Evolutionary conservation across 92 coral and sea anemone species (phyloP), one percentile per base, ranked within the genome.

Genomic region (Heliopora coerulea): DNA sequence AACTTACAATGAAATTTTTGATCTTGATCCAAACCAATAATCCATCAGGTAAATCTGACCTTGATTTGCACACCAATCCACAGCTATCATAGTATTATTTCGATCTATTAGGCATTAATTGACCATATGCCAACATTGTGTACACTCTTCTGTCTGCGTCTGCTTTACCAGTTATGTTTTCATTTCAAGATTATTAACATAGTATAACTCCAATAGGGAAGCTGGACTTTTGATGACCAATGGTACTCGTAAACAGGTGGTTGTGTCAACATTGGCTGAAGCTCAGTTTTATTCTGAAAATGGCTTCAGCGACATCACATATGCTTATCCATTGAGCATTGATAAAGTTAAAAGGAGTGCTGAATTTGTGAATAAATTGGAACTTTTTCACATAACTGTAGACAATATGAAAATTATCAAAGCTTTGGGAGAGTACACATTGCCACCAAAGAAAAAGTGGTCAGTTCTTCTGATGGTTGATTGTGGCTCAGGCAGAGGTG

Each of bases 281-380:
- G 98, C 98, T 20, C 89, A 88, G 59, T 93, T 93, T 79, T 93
- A 62, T 82, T 82, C 87, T 32, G 67, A 73, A 39, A 78, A 76
- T 26, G 98, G 98, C 52, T 89, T 78, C 60, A 85, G 87, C 41
- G 98, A 93, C 72, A 93, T 93, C 49, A 90, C 89, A 12, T 93
- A 89, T 79, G 96, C 93, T 20, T 90, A 80, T 68, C 95, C 92
- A 3, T 68, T 93, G 42, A 80, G 96, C 3, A 83, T 85, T 42
- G 96, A 93, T 67, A 90, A 90, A 64, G 62, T 93, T 0, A 88
- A 91, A 49, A 91, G 86, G 68, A 83, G 86, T 72, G 78, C 91
- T 62, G 62, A 81, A 31, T 80, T 93, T 20, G 54, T 79, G 49
- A 46, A 30, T n/a, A 78, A 73, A 69, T 78, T 93, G 59, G 73